Base-by-base conservation (phyloP, 92 coral and sea anemone species). In the Phenganax marumi region DNA sequence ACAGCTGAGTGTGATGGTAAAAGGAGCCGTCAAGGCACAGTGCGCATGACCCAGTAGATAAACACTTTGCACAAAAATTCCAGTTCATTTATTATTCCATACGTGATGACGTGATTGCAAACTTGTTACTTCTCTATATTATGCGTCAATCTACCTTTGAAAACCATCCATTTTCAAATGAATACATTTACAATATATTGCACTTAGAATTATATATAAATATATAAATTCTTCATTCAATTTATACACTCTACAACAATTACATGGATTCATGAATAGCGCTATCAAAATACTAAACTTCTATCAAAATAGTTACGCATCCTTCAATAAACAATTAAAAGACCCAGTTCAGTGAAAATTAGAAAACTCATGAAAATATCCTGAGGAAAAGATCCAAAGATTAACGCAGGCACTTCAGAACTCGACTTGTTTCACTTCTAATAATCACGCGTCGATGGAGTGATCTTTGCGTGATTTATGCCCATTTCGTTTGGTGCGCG, bases 401-500 rank as follows among this genome's bases (percentile, higher is more conserved):
- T 56, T 21, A 56, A 56, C 19, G 63, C 19, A 18, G 6, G 7
- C 1, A 56, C 0, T 56, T 7, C 3, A 14, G 19, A 56, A 54
- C 12, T 11, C 16, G 3, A 14, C 23, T 58, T 7, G 21, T 58
- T 13, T 16, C 18, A 4, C 14, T 18, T 5, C 65, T 23, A 22
- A 2, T 21, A 24, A 58, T 62, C 73, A 78, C 71, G 58, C 24
- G 73, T 78, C 83, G 43, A 50, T 61, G 48, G 83, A 78, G 57
- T 72, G 83, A 49, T 78, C 83, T 60, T 63, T 78, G 50, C 60
- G 72, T 39, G 57, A 22, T 50, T 53, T 78, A 19, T 12, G 33
- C 18, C 73, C 72, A 12, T 26, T 22, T 16, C 73, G 83, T 62
- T 50, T 78, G 71, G 83, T 19, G 26, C 73, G 83, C 19, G 54